Conservation (phyloP, 1,140 invertebrate species). For the Danaus plexippus region DNA sequence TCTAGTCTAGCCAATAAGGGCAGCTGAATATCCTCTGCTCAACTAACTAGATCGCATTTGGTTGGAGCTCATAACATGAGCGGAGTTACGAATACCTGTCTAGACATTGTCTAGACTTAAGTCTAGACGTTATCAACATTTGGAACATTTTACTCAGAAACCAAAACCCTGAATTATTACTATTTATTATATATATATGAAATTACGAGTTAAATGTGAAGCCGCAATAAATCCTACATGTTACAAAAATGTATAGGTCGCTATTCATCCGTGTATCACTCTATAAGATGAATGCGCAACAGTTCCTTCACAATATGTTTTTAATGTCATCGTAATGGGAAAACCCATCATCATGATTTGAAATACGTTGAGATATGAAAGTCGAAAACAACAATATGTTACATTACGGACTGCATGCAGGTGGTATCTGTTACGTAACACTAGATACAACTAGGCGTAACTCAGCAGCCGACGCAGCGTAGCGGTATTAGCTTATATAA, state of each 20-base stretch:
- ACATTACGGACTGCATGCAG: slow-evolving; percentile 16
- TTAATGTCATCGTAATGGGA: too few species aligned
- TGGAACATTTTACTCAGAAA: slow-evolving; percentile 49
- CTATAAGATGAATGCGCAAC: too few species aligned
- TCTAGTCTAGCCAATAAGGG: slow-evolving; percentile 6
- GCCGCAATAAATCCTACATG: too few species aligned
- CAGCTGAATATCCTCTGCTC: slow-evolving; percentile 9
- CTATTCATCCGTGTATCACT: too few species aligned
- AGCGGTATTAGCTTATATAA: slow-evolving; percentile 18
- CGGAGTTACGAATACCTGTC: slow-evolving; percentile 64
- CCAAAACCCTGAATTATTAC: slow-evolving; percentile 24
- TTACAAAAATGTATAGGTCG: too few species aligned
- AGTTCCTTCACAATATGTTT: too few species aligned
- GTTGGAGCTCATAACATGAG: slow-evolving; percentile 48
- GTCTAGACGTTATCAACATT: slow-evolving; percentile 64
- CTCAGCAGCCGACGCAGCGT: slow-evolving; percentile 18
- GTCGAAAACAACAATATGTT: slow-evolving; percentile 20
- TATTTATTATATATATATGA: slow-evolving; percentile 23
- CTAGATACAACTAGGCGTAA: slow-evolving; percentile 16
- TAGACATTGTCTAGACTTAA: slow-evolving; percentile 64
- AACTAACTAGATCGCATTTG: slow-evolving; percentile 31
- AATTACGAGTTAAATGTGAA: neutral
- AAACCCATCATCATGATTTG: too few species aligned
- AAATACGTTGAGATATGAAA: slow-evolving; percentile 13
- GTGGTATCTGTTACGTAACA: slow-evolving; percentile 24